Evolutionary conservation across 2,113 vertebrate species (phyloP), one percentile per base, ranked within the genome.

Genomic region (Pseudopodoces humilis): DNA sequence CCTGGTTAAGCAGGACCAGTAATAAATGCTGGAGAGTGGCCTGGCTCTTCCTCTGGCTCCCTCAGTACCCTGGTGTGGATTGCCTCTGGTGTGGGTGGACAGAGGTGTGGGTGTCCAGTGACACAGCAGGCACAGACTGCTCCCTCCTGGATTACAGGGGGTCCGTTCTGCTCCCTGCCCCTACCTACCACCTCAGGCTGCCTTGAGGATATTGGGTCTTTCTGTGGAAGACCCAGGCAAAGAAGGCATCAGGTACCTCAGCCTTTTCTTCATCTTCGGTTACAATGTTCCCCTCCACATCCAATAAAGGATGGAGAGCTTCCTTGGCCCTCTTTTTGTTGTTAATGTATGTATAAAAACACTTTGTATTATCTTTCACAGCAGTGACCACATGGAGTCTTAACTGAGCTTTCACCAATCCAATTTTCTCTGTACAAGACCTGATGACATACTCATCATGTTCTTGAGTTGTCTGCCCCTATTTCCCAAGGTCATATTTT

Each of bases 371-470:
- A 16, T 41, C 39, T 47, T 62, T 63, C 30, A 62, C 19, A 21
- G 28, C 0, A 0, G 8, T 41, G n/a, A 27, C 18, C 41, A 12
- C 28, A 47, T 2, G 7, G 13, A 56, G 49, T 7, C 47, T 8
- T 37, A 71, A 35, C 5, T 80, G 14, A 56, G 5, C 17, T 71
- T 71, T 49, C 30, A 24, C n/a, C 49, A 56, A 47, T 25, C 24
- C 22, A 25, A 7, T 43, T 49, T 88, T 80, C 49, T 22, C 7
- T 56, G 58, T 56, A 23, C 5, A 80, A 64, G 22, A 58, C 50
- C 25, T 58, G 8, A 79, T n/a, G 15, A 49, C 25, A 64, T 64
- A 35, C 21, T 43, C 3, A 2, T 12, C 58, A 31, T 23, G 1
- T 19, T 64, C 17, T 31, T 81, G 59, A 72, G 17, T 23, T 58